Conservation (phyloP, 1,140 invertebrate species). For the Cardiocondyla obscurior region DNA sequence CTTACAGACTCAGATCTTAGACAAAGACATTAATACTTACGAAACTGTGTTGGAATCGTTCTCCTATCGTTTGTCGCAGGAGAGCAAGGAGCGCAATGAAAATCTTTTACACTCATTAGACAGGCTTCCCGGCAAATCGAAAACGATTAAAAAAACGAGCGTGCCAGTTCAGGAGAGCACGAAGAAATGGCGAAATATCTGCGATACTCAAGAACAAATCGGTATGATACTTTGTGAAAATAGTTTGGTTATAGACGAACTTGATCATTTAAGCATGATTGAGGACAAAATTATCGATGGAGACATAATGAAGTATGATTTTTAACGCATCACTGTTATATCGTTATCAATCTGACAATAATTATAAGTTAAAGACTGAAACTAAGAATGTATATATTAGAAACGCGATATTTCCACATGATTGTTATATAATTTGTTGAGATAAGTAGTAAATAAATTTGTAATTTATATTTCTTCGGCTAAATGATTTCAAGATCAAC, state of each 20-base stretch:
- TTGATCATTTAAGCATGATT: constrained; percentile 73
- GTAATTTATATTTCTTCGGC: neutral
- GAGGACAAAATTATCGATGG: constrained; percentile 43
- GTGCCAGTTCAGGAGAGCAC: constrained; percentile 73
- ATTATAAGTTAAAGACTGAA: constrained; percentile 56
- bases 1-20: constrained; percentile 89
- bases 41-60: constrained; percentile 79
- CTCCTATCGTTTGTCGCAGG: constrained; percentile 78
- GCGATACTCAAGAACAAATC: constrained; percentile 82
- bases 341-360: constrained; percentile 12
- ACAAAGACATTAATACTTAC: constrained; percentile 88
- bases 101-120: constrained; percentile 74
- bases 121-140: constrained; percentile 72
- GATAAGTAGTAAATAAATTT: neutral
- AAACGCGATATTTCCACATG: neutral
- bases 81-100: constrained; percentile 79
- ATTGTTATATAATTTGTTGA: constrained; percentile 13
- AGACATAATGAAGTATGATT: constrained; percentile 56
- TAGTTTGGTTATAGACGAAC: constrained; percentile 79
- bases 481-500: constrained; percentile 24
- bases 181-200: constrained; percentile 81
- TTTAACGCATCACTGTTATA: constrained; percentile 44
- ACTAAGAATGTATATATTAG: constrained; percentile 22
- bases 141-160: constrained; percentile 69
- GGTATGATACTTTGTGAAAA: constrained; percentile 80